phyloP scores from a whole-genome alignment of 2,113 vertebrate genomes.

The Platycercus adscitus region DNA sequence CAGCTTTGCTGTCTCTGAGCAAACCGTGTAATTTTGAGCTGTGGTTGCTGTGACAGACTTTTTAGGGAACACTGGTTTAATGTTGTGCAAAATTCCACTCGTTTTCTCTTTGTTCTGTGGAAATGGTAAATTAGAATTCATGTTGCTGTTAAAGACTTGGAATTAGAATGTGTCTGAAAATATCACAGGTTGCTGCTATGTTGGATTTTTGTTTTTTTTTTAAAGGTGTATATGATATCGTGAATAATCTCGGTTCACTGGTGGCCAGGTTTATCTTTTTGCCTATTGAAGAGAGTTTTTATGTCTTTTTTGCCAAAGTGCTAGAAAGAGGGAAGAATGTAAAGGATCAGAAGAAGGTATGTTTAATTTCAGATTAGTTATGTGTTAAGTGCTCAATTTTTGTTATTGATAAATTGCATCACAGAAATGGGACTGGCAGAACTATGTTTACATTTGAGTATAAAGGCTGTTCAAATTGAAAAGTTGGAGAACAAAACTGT shows the following conservation, averaged over 20 bases:
- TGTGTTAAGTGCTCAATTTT: background rate
- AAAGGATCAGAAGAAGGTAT: constrained; percentile 88
- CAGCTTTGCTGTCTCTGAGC: background rate
- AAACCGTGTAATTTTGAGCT: background rate
- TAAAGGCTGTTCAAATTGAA: background rate
- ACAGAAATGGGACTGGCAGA: background rate
- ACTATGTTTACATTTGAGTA: background rate
- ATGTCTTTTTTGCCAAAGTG: constrained; percentile 94
- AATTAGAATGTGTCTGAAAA: background rate
- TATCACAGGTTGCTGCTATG: background rate
- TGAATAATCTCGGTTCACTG: constrained; percentile 97
- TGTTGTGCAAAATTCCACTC: background rate
- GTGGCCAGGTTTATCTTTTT: constrained; percentile 94
- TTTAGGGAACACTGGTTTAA: background rate
- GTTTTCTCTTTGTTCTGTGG: background rate
- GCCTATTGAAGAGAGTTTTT: constrained; percentile 97
- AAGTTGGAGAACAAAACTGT: background rate
- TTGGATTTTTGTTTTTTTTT: background rate
- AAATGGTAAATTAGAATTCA: background rate
- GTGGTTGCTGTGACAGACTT: background rate
- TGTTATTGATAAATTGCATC: background rate
- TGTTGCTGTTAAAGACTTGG: background rate
- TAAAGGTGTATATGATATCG: constrained; percentile 88
- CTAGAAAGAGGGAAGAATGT: constrained; percentile 84
- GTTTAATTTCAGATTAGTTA: background rate